phyloP scores from a whole-genome alignment of 2,113 vertebrate species.

The Caranx ignobilis region DNA sequence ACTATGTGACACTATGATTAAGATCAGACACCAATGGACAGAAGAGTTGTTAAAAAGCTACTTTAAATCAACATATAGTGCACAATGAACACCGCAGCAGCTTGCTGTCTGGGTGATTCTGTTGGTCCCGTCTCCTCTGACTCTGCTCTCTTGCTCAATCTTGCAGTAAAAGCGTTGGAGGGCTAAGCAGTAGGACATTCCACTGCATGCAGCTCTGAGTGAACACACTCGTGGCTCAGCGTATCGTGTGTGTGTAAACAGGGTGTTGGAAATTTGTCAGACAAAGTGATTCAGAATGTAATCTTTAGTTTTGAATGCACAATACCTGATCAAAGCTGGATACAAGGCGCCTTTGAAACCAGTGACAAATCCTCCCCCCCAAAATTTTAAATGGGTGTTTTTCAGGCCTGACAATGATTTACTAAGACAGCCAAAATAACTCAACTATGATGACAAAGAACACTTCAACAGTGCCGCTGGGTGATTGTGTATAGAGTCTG shows the following conservation, averaged over 20 bases:
- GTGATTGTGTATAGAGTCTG: neutral
- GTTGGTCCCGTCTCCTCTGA: neutral
- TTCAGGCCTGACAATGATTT: neutral
- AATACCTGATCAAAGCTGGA: conserved; percentile 19
- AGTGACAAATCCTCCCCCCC: too few species aligned
- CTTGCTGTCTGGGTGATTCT: neutral
- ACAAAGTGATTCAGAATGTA: neutral
- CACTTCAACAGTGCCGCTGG: neutral
- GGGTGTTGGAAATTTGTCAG: neutral
- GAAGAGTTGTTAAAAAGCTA: too few species aligned
- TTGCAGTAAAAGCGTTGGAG: neutral
- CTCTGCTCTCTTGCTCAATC: neutral
- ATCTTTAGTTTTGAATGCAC: neutral
- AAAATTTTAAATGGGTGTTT: neutral
- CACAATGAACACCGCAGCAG: too few species aligned
- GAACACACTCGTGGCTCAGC: neutral
- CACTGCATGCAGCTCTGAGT: neutral
- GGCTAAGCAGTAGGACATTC: neutral
- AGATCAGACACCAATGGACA: too few species aligned
- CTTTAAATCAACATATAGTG: too few species aligned
- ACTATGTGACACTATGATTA: too few species aligned
- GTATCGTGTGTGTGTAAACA: neutral
- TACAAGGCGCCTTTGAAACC: conserved; percentile 25
- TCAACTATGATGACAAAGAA: conserved; percentile 7
- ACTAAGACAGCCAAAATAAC: neutral